Evolutionary conservation across 2,113 vertebrate genomes (phyloP).

Genomic region (Malurus elegans): DNA sequence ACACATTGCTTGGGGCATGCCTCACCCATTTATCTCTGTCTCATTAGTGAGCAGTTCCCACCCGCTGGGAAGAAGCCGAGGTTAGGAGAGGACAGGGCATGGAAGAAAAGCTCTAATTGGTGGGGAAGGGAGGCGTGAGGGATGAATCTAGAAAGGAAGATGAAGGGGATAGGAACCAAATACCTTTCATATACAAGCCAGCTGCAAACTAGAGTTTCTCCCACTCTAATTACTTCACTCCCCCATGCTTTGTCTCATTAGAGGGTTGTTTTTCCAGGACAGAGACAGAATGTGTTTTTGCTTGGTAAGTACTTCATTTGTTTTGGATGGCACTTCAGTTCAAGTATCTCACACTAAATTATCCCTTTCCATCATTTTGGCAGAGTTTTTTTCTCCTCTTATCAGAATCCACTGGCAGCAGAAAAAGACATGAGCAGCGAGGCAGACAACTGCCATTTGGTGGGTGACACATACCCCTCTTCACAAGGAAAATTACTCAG

Average conservation of each 20-base stretch:
- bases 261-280: conserved; percentile 7
- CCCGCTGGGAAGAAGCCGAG: background rate
- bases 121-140: background rate
- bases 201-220: conserved; percentile 2
- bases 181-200: background rate
- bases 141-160: background rate
- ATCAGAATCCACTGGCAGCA: background rate
- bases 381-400: background rate
- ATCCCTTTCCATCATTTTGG: background rate
- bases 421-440: background rate
- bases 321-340: conserved; percentile 12
- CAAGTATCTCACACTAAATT: conserved; percentile 5
- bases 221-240: background rate
- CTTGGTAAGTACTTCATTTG: background rate
- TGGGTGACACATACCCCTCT: background rate
- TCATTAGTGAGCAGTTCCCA: conserved; percentile 1
- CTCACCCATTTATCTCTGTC: background rate
- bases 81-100: background rate
- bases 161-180: background rate
- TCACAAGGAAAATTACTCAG: background rate
- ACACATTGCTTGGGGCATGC: background rate
- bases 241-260: conserved; percentile 17
- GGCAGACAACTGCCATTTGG: background rate
- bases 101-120: background rate
- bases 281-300: background rate